Percentiles rank a stretch among this genome's conserved stretches.
Evolutionary conservation across 1,140 invertebrate genomes (phyloP).

Genomic region (Apis laboriosa): DNA sequence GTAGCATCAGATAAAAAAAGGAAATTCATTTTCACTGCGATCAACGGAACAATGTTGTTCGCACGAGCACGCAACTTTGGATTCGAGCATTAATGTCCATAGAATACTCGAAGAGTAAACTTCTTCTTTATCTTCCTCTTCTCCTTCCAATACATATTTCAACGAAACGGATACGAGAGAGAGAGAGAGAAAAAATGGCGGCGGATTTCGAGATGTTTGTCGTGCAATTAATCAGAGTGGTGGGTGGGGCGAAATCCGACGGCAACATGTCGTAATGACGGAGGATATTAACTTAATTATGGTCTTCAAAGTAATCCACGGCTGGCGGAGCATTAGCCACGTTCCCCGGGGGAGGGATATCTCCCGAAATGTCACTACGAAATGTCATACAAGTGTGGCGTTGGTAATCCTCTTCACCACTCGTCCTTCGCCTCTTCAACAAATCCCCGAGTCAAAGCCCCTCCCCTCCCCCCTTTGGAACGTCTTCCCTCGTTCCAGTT

Average conservation of each 20-base stretch:
- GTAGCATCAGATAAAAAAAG: no score
- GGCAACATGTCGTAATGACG: slow-evolving; percentile 49
- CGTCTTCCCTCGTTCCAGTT: slow-evolving; percentile 30
- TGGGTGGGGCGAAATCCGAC: slow-evolving; percentile 8
- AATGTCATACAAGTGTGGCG: slow-evolving; percentile 58
- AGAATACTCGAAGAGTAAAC: no score
- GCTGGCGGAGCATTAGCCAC: slow-evolving; percentile 40
- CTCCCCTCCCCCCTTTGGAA: background rate
- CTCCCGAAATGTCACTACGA: slow-evolving; percentile 55
- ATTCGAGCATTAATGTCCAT: no score
- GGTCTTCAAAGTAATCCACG: slow-evolving; percentile 60
- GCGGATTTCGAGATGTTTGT: slow-evolving; percentile 2
- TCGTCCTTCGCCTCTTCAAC: slow-evolving; percentile 30
- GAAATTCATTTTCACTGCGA: no score
- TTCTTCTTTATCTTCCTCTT: no score
- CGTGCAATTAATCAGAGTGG: slow-evolving; percentile 36
- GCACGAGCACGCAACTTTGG: no score
- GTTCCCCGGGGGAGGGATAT: slow-evolving; percentile 7
- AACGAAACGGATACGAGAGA: background rate
- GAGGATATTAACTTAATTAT: slow-evolving; percentile 61
- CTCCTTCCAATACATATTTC: no score
- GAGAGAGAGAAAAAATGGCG: background rate
- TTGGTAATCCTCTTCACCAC: slow-evolving; percentile 21
- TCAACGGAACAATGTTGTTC: no score
- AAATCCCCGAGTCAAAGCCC: slow-evolving; percentile 39